phyloP scores from a whole-genome alignment of 1,140 invertebrate genomes.

The Pachypeltis micranthus region DNA sequence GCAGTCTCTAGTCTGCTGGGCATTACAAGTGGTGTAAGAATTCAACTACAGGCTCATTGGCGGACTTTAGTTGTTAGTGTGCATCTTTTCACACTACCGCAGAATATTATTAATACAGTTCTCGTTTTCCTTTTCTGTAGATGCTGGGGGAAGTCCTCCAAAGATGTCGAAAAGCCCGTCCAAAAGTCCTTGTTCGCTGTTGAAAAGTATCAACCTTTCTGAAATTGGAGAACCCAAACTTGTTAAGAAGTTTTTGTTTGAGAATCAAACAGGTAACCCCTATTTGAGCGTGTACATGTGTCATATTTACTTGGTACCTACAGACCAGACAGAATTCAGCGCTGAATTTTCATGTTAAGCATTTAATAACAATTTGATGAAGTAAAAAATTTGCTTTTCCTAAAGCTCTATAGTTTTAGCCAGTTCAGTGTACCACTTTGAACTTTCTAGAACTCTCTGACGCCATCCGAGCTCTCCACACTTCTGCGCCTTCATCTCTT shows the following conservation, averaged over 20 bases:
- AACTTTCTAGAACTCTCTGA: slow-evolving; percentile 9
- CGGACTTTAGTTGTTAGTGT: too few relatives aligned
- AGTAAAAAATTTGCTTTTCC: neutral
- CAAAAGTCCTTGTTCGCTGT: neutral
- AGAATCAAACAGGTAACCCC: too few relatives aligned
- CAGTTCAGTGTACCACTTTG: neutral
- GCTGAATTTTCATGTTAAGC: neutral
- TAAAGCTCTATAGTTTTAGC: neutral
- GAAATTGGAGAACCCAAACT: neutral
- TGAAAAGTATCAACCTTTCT: neutral
- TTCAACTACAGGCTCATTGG: too few relatives aligned
- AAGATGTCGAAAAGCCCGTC: neutral
- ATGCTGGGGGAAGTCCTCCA: neutral
- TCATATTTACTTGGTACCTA: too few relatives aligned
- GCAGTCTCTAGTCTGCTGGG: too few relatives aligned
- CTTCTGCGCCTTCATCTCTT: slow-evolving; percentile 50
- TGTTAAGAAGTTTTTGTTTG: neutral
- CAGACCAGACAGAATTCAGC: too few relatives aligned
- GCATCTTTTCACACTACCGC: too few relatives aligned
- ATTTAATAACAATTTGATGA: neutral
- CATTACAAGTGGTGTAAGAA: too few relatives aligned
- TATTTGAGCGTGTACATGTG: neutral
- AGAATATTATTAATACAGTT: too few relatives aligned
- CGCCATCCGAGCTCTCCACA: slow-evolving; percentile 50
- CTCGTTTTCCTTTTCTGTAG: too few relatives aligned